Evolutionary conservation across 23 tunicate genomes (phyloP), one percentile per base, ranked within the genome.

Genomic region (Trididemnum miniatum): DNA sequence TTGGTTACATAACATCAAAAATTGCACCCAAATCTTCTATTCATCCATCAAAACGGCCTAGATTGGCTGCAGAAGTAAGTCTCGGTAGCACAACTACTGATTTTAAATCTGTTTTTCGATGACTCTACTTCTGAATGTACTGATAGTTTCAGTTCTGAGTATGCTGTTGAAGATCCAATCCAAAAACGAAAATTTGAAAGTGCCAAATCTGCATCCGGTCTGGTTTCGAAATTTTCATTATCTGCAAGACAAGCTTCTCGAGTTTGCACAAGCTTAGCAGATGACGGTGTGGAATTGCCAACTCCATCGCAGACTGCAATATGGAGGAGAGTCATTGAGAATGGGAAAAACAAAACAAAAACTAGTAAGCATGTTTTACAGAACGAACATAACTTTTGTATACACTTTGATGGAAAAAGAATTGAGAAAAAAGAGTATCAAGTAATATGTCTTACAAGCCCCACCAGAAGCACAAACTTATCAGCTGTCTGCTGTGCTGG

Each of bases 401-500:
- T 62, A 18, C 67, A 22, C 28, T 62, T 62, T 26, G 67, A 24
- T 62, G 67, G 26, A 12, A 62, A 62, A 62, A 18, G 67, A 44
- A 24, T 62, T 24, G 67, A 26, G 5, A 62, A 24, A 62, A 22
- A 62, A 62, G 67, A 62, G n/a, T 62, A 62, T 24, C 26, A 24
- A 62, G 67, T 62, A 62, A 62, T 62, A 24, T 12, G 67, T 24
- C 67, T 62, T 12, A 24, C 67, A 62, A 62, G 29, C n/a, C 67
- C 67, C 23, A 62, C 29, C 67, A 62, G 67, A 62, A 62, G 67
- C 29, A 3, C n/a, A 5, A 62, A 62, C 4, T 62, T 62, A 62
- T 62, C 67, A 62, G 67, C 67, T 62, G 67, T 62, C 67, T 62
- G 67, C n/a, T 62, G 67, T 62, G 67, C 9, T 44, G 15, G 67